Conservation (phyloP, 2,113 vertebrate species). For the Catharus minimus region DNA sequence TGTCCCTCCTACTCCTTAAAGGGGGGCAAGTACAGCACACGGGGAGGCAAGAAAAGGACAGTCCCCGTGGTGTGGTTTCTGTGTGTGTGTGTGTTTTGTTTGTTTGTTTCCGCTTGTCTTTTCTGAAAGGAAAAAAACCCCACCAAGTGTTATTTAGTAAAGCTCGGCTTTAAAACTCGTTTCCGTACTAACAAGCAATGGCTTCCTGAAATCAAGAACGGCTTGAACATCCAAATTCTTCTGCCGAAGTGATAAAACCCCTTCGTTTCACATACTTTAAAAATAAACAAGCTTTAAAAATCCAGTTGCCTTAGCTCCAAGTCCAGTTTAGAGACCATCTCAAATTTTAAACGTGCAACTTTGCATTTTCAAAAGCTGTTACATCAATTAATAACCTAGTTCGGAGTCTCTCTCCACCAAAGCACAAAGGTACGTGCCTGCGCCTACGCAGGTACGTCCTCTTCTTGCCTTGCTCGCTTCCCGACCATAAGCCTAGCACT, state of each 20-base stretch:
- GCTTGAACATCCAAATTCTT: background rate
- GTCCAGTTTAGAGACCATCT: background rate
- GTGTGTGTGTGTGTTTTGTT: background rate
- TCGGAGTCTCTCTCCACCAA: background rate
- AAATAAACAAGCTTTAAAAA: background rate
- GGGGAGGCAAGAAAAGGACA: background rate
- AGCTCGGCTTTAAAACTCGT: conserved; percentile 22
- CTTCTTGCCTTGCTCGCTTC: background rate
- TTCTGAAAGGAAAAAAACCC: background rate
- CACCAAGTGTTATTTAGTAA: background rate
- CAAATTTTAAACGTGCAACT: background rate
- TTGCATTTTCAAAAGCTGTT: background rate
- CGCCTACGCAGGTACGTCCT: background rate
- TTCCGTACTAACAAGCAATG: background rate
- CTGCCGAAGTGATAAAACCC: background rate
- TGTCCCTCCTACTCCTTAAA: background rate
- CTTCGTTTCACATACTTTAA: background rate
- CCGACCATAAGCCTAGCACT: background rate
- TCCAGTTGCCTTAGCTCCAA: background rate
- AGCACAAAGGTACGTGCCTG: background rate
- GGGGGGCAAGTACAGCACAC: background rate
- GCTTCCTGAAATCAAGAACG: conserved; percentile 4
- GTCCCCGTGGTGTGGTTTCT: background rate
- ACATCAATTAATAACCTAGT: background rate
- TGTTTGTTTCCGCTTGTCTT: background rate